These are phyloP conservation scores for Heterodera schachtii DNA, from an alignment of 1,140 invertebrate genomes.

Conservation along the genomic window DNA sequence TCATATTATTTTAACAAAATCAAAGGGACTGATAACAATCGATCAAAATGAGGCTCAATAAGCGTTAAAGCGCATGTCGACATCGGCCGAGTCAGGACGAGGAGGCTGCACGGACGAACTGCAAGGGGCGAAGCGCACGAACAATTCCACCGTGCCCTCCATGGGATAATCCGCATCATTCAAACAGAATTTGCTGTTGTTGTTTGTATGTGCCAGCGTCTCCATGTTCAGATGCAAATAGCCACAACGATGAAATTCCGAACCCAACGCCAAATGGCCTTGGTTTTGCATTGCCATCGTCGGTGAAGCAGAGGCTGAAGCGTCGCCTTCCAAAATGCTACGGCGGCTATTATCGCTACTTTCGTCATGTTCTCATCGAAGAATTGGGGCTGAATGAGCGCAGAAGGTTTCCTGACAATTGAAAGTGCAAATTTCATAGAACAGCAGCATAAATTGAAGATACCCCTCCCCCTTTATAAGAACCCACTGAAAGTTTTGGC, in stretches of 20 bases:
- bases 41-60: neutral
- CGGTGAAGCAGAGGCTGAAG: slow-evolving; percentile 1
- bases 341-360: neutral
- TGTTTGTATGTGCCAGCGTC: slow-evolving; percentile 8
- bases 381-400: neutral
- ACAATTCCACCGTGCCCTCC: slow-evolving; percentile 24
- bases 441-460: too few relatives aligned
- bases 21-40: too few relatives aligned
- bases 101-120: neutral
- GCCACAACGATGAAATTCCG: slow-evolving; percentile 25
- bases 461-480: too few relatives aligned
- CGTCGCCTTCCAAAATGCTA: neutral
- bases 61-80: neutral
- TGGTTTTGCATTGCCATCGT: slow-evolving; percentile 1
- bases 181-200: slow-evolving; percentile 16
- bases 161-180: slow-evolving; percentile 27
- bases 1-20: too few relatives aligned
- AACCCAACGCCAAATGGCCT: too few relatives aligned
- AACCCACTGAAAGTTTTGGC: slow-evolving; percentile 29
- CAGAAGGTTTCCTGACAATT: neutral
- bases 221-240: slow-evolving; percentile 20
- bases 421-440: too few relatives aligned
- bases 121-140: neutral
- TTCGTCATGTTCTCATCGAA: neutral
- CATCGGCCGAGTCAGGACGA: neutral